Evolutionary conservation across 1,140 invertebrate genomes (phyloP).

Genomic region (Bombus picipes): DNA sequence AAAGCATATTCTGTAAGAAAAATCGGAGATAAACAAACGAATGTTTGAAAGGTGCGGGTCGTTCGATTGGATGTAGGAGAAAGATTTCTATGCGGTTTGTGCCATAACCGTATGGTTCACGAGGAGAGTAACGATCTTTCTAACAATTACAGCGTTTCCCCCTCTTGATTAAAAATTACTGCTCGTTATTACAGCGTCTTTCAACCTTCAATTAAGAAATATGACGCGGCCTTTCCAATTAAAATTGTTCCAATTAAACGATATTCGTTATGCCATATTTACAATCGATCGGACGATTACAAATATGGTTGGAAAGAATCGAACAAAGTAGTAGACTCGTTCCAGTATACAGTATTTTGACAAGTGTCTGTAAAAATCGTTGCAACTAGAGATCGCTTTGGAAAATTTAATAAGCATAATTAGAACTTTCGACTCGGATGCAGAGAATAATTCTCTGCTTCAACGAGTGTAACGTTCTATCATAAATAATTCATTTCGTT

Average conservation of each 20-base stretch:
- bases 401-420: slow-evolving; percentile 5
- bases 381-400: background rate
- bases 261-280: background rate
- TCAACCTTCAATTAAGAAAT: slow-evolving; percentile 1
- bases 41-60: too few species aligned
- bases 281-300: background rate
- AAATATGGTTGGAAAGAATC: background rate
- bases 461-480: background rate
- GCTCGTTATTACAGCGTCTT: background rate
- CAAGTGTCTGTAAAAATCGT: background rate
- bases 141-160: background rate
- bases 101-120: background rate
- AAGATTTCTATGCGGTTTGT: background rate
- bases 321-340: background rate
- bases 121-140: background rate
- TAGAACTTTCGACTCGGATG: background rate
- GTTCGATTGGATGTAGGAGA: background rate
- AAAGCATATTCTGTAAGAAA: too few species aligned
- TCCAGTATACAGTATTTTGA: too few species aligned
- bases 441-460: slow-evolving; percentile 5
- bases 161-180: background rate
- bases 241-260: background rate
- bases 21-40: too few species aligned
- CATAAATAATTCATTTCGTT: slow-evolving; percentile 13
- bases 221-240: background rate